Conservation (phyloP, 2,797 vertebrate genomes). For the Cynodonichthys magdalenae region DNA sequence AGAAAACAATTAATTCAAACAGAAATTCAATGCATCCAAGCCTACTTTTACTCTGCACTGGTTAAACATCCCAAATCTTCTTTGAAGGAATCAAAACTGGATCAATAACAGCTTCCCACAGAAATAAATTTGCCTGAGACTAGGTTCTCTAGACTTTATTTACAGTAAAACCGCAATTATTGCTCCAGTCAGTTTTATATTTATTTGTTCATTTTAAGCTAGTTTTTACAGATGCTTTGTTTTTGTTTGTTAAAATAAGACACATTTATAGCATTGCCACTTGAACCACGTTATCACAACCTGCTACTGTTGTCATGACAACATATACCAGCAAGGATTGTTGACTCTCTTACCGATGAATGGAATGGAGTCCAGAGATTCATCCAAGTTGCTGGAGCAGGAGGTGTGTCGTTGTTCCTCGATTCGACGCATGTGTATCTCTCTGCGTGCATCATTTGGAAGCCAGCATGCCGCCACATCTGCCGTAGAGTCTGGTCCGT, state of each 20-base stretch:
- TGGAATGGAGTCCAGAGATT: conserved; percentile 95
- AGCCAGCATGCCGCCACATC: conserved; percentile 90
- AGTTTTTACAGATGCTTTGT: conserved; percentile 15
- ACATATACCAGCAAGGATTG: conserved; percentile 27
- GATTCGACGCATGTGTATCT: conserved; percentile 91
- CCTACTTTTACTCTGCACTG: conserved; percentile 32
- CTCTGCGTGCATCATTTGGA: conserved; percentile 92
- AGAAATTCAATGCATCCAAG: conserved; percentile 38
- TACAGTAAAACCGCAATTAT: conserved; percentile 11
- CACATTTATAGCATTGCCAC: conserved; percentile 8
- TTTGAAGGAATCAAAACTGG: conserved; percentile 34
- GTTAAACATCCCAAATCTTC: conserved; percentile 39
- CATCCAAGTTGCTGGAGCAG: conserved; percentile 89
- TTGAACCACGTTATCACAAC: conserved; percentile 41
- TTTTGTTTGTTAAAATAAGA: conserved; percentile 16
- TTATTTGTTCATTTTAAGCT: conserved; percentile 11
- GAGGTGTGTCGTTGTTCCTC: conserved; percentile 87
- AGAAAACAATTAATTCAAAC: conserved; percentile 38
- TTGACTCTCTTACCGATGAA: conserved; percentile 91
- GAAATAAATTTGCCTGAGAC: conserved; percentile 39
- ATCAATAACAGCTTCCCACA: conserved; percentile 44
- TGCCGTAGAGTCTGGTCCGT: conserved; percentile 70
- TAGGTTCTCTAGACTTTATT: conserved; percentile 7
- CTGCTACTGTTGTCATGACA: conserved; percentile 59
- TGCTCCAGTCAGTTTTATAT: not conserved